Base-by-base conservation (phyloP, 2,797 vertebrate genomes). In the Mastacembelus armatus region DNA sequence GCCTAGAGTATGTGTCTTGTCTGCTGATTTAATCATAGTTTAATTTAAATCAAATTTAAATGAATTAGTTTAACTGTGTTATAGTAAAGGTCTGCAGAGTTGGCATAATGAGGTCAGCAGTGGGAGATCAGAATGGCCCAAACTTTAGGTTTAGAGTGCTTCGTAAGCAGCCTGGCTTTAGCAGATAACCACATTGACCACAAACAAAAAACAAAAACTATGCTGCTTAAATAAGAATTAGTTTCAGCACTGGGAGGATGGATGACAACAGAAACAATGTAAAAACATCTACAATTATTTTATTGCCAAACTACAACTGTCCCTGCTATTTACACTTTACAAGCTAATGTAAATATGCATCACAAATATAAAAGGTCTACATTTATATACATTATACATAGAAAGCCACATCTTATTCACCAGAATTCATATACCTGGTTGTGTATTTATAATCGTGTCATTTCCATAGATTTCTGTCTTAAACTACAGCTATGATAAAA, bases 241-340 rank as follows among this genome's bases (percentile, higher is more conserved):
- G 11, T 43, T 12, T 71, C 10, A 59, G 8, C 56, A 7, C 32
- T 36, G 18, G 27, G 27, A 15, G 12, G 73, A 85, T 80, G 72
- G 19, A 87, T 4, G 60, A 85, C 77, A 66, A 65, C 52, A 80
- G 49, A 81, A 40, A 84, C 75, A 38, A 62, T 87, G 76, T 90
- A 87, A 88, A 93, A 94, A 93, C 85, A 81, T 91, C 84, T 91
- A 89, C 65, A 92, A 87, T 92, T 88, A 87, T 88, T 91, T 94
- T 92, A 94, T 92, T 94, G 87, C 72, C 89, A 92, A 92, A 92
- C 91, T 93, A 92, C 92, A 91, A 86, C 82, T 80, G 82, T 83
- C 85, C 87, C 77, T 84, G 83, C 89, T 95, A 94, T 95, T 92
- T 94, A 95, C 94, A 95, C 86, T 92, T 91, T 92, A 92, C 88